Conservation (phyloP, 2,797 vertebrate species). For the Chelmon rostratus region DNA sequence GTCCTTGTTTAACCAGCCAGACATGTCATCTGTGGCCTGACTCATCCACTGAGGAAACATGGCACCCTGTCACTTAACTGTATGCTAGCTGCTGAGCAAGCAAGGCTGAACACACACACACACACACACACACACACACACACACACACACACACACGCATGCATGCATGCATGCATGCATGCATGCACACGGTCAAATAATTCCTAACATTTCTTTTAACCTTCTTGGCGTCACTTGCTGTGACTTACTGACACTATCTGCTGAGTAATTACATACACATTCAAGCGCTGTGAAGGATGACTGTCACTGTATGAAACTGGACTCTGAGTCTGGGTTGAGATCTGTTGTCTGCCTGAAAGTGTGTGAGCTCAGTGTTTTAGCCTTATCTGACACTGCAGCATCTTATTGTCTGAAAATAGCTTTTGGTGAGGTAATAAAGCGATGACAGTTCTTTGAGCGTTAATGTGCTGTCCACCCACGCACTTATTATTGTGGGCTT, state of each 20-base stretch:
- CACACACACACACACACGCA: background rate
- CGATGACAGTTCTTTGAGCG: constrained; percentile 21
- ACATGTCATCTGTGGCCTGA: constrained; percentile 67
- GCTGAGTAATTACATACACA: constrained; percentile 38
- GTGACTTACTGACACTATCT: constrained; percentile 24
- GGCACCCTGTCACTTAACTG: constrained; percentile 55
- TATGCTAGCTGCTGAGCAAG: constrained; percentile 36
- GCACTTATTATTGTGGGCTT: constrained; percentile 2
- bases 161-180: background rate
- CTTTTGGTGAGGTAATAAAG: background rate
- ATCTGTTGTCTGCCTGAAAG: background rate
- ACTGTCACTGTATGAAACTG: background rate
- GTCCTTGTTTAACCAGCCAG: constrained; percentile 69
- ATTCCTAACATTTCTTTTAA: constrained; percentile 36
- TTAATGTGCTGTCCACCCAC: background rate
- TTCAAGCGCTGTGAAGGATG: too few relatives aligned
- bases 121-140: constrained; percentile 10
- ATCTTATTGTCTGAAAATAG: constrained; percentile 3
- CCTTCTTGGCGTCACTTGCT: constrained; percentile 26
- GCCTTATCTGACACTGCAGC: background rate
- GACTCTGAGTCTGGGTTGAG: background rate
- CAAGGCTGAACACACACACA: constrained; percentile 18
- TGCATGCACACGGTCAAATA: constrained; percentile 6
- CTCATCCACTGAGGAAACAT: constrained; percentile 54
- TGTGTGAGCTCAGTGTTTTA: background rate